Evolutionary conservation across 2,113 vertebrate genomes (phyloP), one percentile per base, ranked within the genome.

Genomic region (Archilochus colubris): DNA sequence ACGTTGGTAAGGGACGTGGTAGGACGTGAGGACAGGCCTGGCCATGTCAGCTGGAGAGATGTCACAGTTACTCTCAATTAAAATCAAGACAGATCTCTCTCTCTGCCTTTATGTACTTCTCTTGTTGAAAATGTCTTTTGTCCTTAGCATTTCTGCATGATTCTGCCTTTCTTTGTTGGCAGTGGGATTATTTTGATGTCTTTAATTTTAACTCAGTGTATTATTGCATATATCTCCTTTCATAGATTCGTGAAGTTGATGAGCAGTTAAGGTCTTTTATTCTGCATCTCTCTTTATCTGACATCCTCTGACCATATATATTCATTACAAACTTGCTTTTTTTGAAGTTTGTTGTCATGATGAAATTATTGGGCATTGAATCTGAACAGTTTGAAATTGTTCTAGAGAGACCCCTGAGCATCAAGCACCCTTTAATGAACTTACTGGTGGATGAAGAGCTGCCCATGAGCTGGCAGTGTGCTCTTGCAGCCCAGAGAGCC

Each of bases 401-500:
- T 23, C 31, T 46, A 5, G 43, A 54, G 82, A 44, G 24, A 86
- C 53, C 86, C 11, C 46, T 72, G 48, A 78, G 20, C 31, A 53
- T 64, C 68, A 43, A 1, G 27, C 80, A 73, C 27, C 33, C 66
- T 57, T 7, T 72, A 43, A 43, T 90, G 62, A 78, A 82, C 33
- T 67, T 17, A 22, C 12, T 69, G 54, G 21, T 46, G 63, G n/a
- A 17, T 58, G 62, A 75, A 40, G 57, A 53, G 9, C 48, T 54
- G 46, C 7, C 2, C 9, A 1, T 53, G 57, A 54, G 13, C 30
- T 0, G 3, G 20, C 40, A 74, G 2, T 7, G n/a, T 53, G 51
- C 3, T 2, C 27, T 44, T 0, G 1, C 14, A 89, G 73, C 81
- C 24, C 44, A 16, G 58, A 67, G 33, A 40, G 31, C 21, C 4